Percentiles rank a stretch among this genome's conserved stretches.
phyloP scores from a whole-genome alignment of 2,888 invertebrate genomes.

The Apamea crenata region DNA sequence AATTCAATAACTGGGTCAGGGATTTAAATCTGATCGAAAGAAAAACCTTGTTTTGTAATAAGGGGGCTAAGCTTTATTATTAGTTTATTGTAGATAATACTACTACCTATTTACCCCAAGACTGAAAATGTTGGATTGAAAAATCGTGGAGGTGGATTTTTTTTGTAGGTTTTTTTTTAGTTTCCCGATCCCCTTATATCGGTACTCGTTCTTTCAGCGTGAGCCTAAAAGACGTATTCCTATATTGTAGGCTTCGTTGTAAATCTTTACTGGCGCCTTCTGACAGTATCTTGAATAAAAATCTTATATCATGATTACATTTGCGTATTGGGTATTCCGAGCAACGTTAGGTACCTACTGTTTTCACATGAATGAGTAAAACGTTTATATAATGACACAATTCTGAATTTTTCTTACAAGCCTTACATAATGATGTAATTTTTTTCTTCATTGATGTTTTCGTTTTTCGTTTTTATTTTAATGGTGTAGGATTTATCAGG shows the following conservation, averaged over 20 bases:
- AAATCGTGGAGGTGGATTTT: no score
- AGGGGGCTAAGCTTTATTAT: neutral
- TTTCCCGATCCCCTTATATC: neutral
- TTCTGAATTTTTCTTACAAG: conserved; percentile 4
- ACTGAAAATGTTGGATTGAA: neutral
- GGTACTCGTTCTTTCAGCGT: conserved; percentile 8
- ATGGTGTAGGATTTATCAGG: neutral
- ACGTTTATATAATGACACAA: conserved; percentile 26
- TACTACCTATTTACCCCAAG: neutral
- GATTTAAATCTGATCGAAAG: no score
- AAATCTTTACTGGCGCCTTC: conserved; percentile 62
- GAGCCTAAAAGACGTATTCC: conserved; percentile 35
- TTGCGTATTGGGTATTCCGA: conserved; percentile 65
- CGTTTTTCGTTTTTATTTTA: neutral
- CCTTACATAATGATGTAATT: neutral
- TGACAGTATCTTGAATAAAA: conserved; percentile 67
- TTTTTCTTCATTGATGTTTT: neutral
- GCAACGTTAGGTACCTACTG: conserved; percentile 32
- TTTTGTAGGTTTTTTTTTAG: conserved; percentile 4
- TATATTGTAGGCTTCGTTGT: conserved; percentile 50
- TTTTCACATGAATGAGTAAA: conserved; percentile 53
- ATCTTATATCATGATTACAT: conserved; percentile 69
- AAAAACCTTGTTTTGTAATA: no score
- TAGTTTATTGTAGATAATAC: neutral
- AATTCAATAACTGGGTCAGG: no score